Evolutionary conservation across 64 coral and sea anemone species (phyloP), one percentile per base, ranked within the genome.

Genomic region (Orbicella faveolata): DNA sequence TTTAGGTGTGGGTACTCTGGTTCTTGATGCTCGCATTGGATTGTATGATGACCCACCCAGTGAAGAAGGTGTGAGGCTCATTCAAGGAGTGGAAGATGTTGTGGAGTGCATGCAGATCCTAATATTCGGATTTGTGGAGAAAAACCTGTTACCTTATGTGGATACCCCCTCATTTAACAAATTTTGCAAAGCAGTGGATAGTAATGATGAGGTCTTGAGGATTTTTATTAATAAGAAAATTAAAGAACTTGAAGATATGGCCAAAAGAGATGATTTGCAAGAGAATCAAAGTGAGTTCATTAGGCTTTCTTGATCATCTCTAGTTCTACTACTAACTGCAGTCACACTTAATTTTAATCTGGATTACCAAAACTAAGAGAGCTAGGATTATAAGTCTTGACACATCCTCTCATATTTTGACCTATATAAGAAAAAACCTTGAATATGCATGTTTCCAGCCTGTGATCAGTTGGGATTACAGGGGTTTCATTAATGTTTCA

Each of bases 41-140:
- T 34, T 92, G 0, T 92, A 87, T n/a, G 62, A 80, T 68, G 90
- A 92, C 17, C 90, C 83, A 9, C 90, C 90, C 4, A 87, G 62
- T 23, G 34, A 64, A 26, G 75, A 87, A 39, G 44, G 75, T 0
- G 5, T 79, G 52, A 39, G n/a, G 34, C 72, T 87, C 76, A 92
- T 92, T 37, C 7, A 87, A 37, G 18, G 62, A 17, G 51, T 92
- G 6, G 36, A 87, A 4, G 64, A 80, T 13, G 17, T 59, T 6
- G 35, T 92, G 48, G 11, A 25, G 9, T 11, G 9, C 2, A 25
- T 61, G 3, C 75, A 87, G 2, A 21, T 34, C 2, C 21, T 92
- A 2, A 1, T 57, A 1, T 35, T 92, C 15, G 66, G 72, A 2
- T 4, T 52, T 4, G 61, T 78, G 53, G 67, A 76, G 14, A 52